Base-by-base conservation (phyloP, 2,113 vertebrate genomes). In the Petrocephalus zakoni region DNA sequence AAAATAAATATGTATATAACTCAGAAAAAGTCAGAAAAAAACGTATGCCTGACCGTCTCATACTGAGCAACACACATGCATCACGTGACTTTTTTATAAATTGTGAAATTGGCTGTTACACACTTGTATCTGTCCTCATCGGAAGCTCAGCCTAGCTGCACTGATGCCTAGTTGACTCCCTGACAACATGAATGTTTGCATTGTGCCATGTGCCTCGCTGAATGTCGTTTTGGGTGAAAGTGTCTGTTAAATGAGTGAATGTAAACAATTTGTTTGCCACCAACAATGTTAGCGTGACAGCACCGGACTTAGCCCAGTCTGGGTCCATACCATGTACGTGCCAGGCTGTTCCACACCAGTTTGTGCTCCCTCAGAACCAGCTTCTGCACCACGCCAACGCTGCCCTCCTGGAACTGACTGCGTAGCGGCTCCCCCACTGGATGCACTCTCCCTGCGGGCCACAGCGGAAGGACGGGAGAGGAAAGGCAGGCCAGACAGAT, bases 341-440 rank as follows among this genome's bases (percentile, higher is more conserved):
- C 94, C 72, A 97, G 64, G 91, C 92, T 92, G 90, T 97, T 97
- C 97, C 97, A 97, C 86, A 98, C 92, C 82, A 97, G 93, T 51
- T 95, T 95, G 92, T 97, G 96, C 85, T 97, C 97, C 29, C 91
- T 95, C 85, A 97, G 91, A n/a, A 96, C 92, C 85, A 96, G 94
- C 87, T 94, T 96, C 92, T 97, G 97, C 84, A 98, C 94, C 88
- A 98, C 97, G 0, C 97, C 97, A n/a, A 94, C 91, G 34, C 88
- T 88, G 83, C 96, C 92, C 88, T 96, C 95, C 81, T 97, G 94
- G 91, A 96, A 96, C 47, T 95, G 94, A 92, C 97, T 97, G 25
- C 89, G 94, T 53, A 97, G 92, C 2, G 93, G 92, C 85, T 95
- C 93, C 0, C 92, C 93, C 0, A 94, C 92, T 5, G 97, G 94